Evolutionary conservation across 2,113 vertebrate genomes (phyloP).

Genomic region (Enhydra lutris): DNA sequence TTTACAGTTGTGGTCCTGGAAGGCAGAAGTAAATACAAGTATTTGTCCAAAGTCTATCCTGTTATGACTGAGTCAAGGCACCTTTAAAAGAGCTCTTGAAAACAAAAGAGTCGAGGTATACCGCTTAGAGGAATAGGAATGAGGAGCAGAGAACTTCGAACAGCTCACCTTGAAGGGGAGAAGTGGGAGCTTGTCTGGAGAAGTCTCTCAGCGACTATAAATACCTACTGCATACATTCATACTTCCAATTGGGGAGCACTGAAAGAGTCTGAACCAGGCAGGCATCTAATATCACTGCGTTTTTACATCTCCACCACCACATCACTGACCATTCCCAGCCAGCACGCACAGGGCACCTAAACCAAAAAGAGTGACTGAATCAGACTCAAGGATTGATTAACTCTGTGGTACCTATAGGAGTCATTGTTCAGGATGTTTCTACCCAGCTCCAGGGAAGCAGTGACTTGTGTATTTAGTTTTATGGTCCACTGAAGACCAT

Average conservation of each 20-base stretch:
- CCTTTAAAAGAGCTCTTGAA: neutral
- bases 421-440: neutral
- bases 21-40: neutral
- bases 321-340: neutral
- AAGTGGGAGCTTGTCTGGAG: neutral
- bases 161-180: neutral
- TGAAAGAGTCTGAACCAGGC: neutral
- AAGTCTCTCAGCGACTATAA: neutral
- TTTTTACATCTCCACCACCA: neutral
- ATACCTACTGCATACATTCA: neutral
- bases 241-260: neutral
- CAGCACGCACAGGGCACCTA: neutral
- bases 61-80: neutral
- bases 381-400: neutral
- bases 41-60: neutral
- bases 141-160: neutral
- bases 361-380: neutral
- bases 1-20: neutral
- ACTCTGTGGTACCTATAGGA: neutral
- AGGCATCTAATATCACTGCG: neutral
- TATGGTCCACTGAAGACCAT: neutral
- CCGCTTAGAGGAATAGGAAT: neutral
- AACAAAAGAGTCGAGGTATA: neutral
- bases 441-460: neutral
- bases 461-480: neutral